Conservation (phyloP, 2,113 vertebrate genomes). For the Gallinago jamesoni region DNA sequence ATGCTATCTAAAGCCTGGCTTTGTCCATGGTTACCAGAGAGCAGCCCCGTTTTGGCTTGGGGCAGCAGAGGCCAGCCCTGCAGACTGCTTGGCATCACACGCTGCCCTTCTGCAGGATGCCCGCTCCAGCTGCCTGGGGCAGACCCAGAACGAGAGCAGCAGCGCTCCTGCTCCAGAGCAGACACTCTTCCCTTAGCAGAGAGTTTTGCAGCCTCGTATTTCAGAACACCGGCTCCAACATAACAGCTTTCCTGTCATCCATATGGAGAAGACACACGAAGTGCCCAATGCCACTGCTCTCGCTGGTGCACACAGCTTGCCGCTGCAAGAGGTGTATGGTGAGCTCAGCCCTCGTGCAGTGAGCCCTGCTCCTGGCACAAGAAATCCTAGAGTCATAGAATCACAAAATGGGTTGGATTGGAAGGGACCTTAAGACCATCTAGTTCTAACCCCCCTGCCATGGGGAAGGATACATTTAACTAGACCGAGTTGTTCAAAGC, state of each 20-base stretch:
- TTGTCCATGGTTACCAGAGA: not conserved
- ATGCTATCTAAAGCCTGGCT: not conserved
- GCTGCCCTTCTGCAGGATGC: fast-evolving
- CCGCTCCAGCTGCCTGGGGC: not conserved
- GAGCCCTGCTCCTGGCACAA: not conserved
- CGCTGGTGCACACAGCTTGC: fast-evolving
- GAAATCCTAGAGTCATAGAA: not conserved
- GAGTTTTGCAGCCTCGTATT: not conserved
- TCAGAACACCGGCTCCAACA: not conserved
- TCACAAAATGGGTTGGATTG: not conserved
- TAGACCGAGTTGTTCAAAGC: not conserved
- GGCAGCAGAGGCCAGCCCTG: not conserved
- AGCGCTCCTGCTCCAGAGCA: not conserved
- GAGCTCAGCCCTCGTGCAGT: fast-evolving
- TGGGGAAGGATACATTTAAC: not conserved
- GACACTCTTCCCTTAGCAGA: not conserved
- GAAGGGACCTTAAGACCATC: not conserved
- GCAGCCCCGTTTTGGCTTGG: not conserved
- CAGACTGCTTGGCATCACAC: not conserved
- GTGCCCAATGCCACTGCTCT: not conserved
- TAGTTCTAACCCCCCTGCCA: not conserved
- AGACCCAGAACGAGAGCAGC: not conserved
- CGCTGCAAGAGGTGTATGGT: fast-evolving
- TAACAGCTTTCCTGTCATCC: fast-evolving
- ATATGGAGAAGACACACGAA: not conserved